phyloP scores from a whole-genome alignment of 2,888 invertebrate genomes.

The Blastobasis adustella region DNA sequence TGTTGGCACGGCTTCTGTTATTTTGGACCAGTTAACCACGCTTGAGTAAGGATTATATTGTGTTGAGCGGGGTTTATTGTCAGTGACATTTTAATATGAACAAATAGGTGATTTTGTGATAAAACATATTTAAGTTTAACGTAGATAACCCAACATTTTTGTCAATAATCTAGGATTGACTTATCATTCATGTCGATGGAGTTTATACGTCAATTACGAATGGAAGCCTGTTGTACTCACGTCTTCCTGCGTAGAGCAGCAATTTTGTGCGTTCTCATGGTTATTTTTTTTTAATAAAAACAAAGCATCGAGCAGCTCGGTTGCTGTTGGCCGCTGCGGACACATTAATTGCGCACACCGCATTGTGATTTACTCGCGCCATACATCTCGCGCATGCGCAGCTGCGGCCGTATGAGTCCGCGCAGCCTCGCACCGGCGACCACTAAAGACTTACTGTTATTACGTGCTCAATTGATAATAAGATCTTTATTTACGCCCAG shows the following conservation, averaged over 20 bases:
- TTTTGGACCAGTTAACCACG: too few relatives aligned
- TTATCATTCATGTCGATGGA: neutral
- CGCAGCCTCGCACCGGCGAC: constrained; percentile 16
- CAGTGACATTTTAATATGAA: neutral
- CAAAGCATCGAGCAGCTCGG: neutral
- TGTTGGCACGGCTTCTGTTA: too few relatives aligned
- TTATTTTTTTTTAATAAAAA: too few relatives aligned
- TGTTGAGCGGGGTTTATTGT: neutral
- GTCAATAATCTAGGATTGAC: neutral
- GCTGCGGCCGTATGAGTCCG: constrained; percentile 49
- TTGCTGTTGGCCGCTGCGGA: constrained; percentile 31
- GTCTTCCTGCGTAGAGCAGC: too few relatives aligned
- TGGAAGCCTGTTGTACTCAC: neutral
- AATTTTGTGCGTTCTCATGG: too few relatives aligned
- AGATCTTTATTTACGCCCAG: too few relatives aligned
- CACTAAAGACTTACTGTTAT: constrained; percentile 8
- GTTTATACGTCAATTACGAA: neutral
- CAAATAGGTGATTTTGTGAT: neutral
- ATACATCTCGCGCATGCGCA: constrained; percentile 41
- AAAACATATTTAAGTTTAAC: neutral
- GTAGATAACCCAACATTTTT: neutral
- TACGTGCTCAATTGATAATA: constrained; percentile 4
- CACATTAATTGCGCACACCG: constrained; percentile 49
- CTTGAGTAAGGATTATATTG: too few relatives aligned
- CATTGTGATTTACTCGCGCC: constrained; percentile 58